Conservation (phyloP, 2,797 vertebrate species). For the Coregonus sp. region DNA sequence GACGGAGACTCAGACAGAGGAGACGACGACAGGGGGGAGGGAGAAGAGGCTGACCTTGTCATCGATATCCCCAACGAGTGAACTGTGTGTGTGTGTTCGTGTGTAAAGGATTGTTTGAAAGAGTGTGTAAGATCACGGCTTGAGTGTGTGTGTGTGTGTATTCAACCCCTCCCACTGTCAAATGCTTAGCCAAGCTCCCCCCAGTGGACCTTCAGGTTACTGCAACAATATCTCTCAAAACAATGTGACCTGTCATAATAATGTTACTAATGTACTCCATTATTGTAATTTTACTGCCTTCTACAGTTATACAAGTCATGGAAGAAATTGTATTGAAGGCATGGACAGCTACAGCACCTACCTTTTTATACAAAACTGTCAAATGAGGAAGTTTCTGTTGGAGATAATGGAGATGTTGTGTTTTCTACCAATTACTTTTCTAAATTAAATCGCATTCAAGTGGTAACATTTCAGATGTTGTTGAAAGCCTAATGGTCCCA, state of each 20-base stretch:
- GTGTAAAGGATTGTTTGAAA: slow-evolving; percentile 32
- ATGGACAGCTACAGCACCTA: neutral
- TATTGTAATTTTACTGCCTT: neutral
- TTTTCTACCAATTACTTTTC: slow-evolving; percentile 20
- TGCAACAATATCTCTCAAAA: slow-evolving; percentile 37
- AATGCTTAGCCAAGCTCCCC: slow-evolving; percentile 36
- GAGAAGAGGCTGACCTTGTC: slow-evolving; percentile 87
- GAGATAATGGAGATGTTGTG: slow-evolving; percentile 9
- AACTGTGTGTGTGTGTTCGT: slow-evolving; percentile 39
- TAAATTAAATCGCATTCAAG: slow-evolving; percentile 21
- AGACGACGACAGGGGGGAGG: slow-evolving; percentile 87
- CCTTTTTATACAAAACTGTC: slow-evolving; percentile 5
- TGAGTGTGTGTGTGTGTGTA: neutral
- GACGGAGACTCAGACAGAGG: slow-evolving; percentile 79
- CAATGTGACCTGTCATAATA: neutral
- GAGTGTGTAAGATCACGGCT: slow-evolving; percentile 23
- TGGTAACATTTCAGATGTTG: slow-evolving; percentile 6
- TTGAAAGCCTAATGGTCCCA: neutral
- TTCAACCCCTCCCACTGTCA: slow-evolving; percentile 10
- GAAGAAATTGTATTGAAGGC: slow-evolving; percentile 6
- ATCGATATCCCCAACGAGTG: slow-evolving; percentile 90
- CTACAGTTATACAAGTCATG: slow-evolving; percentile 19
- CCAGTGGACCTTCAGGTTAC: slow-evolving; percentile 49
- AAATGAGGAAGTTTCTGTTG: slow-evolving; percentile 8
- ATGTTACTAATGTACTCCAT: neutral